Base-by-base conservation (phyloP, 2,113 vertebrate species). In the Corvus moneduloides region DNA sequence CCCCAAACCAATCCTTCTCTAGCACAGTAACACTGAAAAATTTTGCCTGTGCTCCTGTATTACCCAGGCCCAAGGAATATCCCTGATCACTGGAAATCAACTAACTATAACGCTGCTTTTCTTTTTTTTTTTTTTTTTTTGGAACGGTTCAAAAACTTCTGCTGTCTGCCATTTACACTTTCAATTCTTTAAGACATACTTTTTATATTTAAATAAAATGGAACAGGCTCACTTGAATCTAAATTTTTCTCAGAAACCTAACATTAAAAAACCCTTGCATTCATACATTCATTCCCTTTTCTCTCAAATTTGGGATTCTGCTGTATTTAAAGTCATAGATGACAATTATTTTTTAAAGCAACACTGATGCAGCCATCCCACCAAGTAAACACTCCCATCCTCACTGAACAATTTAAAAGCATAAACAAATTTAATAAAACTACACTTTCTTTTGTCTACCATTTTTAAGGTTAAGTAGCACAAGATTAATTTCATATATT, bases 401-500 rank as follows among this genome's bases (percentile, higher is more conserved):
- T 48, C 62, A 55, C 13, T 30, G 46, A 81, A 82, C 28, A 55
- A 72, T 54, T 68, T 82, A 96, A 90, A 71, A 43, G 22, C 4
- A 92, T 16, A 41, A 75, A 67, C 78, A 44, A 69, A 74, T 82
- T 84, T 22, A 85, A 52, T 48, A 79, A 75, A 84, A 37, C 4
- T 33, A 35, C 5, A 17, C 11, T 15, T 73, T 35, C 41, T 33
- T 78, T 71, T 33, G 17, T 32, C 35, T 92, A 93, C 41, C 11
- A 32, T 88, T 90, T 95, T 90, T 83, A 93, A 54, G 80, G 49
- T 94, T 91, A 97, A 89, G 64, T 79, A 55, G 13, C 26, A 79
- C 9, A 76, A 55, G 63, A 66, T 93, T 93, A 84, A 94, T 80
- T 89, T 82, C 49, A 55, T 48, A 56, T n/a, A 76, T 90, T 64